Conservation (phyloP, 2,113 vertebrate genomes). For the Procapra przewalskii region DNA sequence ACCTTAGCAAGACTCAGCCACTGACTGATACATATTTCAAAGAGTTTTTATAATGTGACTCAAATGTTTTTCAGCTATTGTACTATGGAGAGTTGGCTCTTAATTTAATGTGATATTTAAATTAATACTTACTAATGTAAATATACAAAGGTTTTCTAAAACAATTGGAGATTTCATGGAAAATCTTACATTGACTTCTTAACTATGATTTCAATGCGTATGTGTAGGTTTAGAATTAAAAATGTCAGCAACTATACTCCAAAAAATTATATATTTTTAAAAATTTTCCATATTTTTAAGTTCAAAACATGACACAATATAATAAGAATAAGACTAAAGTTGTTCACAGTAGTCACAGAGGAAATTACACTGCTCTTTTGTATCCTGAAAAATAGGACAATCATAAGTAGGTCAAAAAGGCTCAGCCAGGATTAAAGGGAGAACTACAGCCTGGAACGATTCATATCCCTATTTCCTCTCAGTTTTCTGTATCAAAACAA, state of each 20-base stretch:
- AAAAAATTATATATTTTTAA: background rate
- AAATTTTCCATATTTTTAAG: background rate
- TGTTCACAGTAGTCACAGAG: slow-evolving; percentile 4
- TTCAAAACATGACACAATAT: slow-evolving; percentile 11
- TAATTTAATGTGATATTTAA: slow-evolving; percentile 25
- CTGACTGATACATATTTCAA: background rate
- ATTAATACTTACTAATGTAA: background rate
- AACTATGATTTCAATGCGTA: background rate
- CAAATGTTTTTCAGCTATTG: slow-evolving; percentile 28
- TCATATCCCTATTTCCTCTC: background rate
- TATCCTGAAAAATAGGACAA: slow-evolving; percentile 74
- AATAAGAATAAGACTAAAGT: background rate
- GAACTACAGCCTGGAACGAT: background rate
- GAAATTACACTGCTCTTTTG: slow-evolving; percentile 52
- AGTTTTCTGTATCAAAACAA: slow-evolving; percentile 30
- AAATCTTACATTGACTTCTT: slow-evolving; percentile 4
- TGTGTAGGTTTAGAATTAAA: background rate
- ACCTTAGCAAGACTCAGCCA: background rate
- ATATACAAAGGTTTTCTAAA: slow-evolving; percentile 9
- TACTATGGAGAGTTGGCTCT: background rate
- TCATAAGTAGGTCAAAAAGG: slow-evolving; percentile 76
- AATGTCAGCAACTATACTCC: background rate
- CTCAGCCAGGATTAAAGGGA: background rate
- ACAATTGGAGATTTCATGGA: background rate
- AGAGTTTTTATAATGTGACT: background rate